Evolutionary conservation across 1,140 invertebrate species (phyloP), one percentile per base, ranked within the genome.

Genomic region (Calosoma granatense): DNA sequence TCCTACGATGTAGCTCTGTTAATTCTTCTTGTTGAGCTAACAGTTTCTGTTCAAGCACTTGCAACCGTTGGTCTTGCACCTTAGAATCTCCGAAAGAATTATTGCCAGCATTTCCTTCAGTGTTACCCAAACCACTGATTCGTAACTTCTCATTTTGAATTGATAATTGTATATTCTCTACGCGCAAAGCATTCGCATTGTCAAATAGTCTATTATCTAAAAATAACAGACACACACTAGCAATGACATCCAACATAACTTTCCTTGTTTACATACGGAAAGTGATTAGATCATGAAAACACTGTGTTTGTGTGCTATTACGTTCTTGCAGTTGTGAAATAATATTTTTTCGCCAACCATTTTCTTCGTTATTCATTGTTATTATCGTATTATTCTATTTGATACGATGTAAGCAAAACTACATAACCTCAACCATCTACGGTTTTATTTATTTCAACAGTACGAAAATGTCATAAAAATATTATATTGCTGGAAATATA

Each of bases 1-100:
- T 84, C 55, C 87, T 80, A 65, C 87, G 82, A 68, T 95, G 92
- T 22, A 97, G 70, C 55, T 90, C 90, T 6, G 92, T 94, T 2
- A 97, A 72, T 72, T 97, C 94, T 76, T 97, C 94, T 70, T 95
- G 92, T 68, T 95, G 83, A 17, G 78, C 77, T 54, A 92, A 74
- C 22, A 94, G 70, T 73, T 93, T 92, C 63, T 93, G 90, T 74
- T 94, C 91, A 51, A 94, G 74, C 20, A 79, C 77, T 63, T 80
- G 79, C 57, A 83, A 74, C 59, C 73, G 75, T 65, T 78, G 26
- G 73, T 74, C 74, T 65, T 59, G 67, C 69, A 60, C 67, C 70
- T 57, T 64, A 55, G 53, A 65, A 67, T 75, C 66, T 12, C 68
- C 63, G 53, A 64, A 58, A 23, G 60, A 20, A 53, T 60, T 47